Base-by-base conservation (phyloP, 2,797 vertebrate species). In the Lutra lutra region DNA sequence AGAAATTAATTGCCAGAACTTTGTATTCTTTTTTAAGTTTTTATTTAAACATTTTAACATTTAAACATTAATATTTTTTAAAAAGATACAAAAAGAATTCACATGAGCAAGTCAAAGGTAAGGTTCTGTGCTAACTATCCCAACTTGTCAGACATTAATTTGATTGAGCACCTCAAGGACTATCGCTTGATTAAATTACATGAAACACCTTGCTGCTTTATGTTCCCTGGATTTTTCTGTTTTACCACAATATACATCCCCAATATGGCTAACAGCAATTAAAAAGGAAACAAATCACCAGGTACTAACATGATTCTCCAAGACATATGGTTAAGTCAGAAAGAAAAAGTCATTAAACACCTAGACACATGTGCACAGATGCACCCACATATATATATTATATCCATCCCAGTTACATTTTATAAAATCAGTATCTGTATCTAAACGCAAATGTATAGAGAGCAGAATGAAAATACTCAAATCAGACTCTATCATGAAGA, bases 1-100 rank as follows among this genome's bases (percentile, higher is more conserved):
- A 85, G 10, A 93, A 7, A 92, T 85, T 70, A 29, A 96, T 77
- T 92, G 95, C 7, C 51, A 97, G 25, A 78, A 92, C 18, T 84
- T 17, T 93, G 29, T 78, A 79, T 58, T 78, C 29, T 68, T 68
- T 94, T 40, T 73, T 73, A 73, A 46, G 15, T 48, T 77, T 48
- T 48, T 15, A 43, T 73, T 77, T 77, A 38, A 68, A 68, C 9
- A 68, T 21, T 68, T n/a, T n/a, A 66, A 66, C 62, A 66, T 66
- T n/a, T 66, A 66, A 66, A 66, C 15, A 15, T 66, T 66, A n/a
- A n/a, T 66, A 66, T 96, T 88, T 87, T 64, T 18, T 72, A 93
- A 91, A 75, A 35, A 89, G n/a, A 51, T 12, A 86, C 51, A 48
- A 85, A 13, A 80, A 35, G 51, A 85, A 94, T 60, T 82, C 54